Evolutionary conservation across 2,113 vertebrate species (phyloP), one percentile per base, ranked within the genome.

Genomic region (Oxyruncus cristatus): DNA sequence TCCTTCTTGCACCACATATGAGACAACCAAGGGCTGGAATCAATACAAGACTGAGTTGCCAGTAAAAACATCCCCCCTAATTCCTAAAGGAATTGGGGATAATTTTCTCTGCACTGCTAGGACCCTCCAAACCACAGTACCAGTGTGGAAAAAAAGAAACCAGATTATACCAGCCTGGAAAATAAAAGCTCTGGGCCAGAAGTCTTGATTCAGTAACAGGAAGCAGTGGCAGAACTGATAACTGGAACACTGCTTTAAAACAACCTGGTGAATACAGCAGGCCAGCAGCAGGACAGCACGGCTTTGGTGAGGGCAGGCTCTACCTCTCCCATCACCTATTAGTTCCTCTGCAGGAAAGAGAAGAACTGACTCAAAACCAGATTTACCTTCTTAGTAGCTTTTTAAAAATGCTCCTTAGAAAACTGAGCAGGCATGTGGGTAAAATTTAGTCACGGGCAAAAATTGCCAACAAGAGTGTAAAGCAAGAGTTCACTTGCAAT

Each of bases 171-270:
- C n/a, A 59, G 56, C 30, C 37, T 92, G 56, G 65, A 80, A 86
- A 80, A 77, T 46, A 74, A 89, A 86, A 84, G 28, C 28, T 59
- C 42, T 3, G 3, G 73, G 37, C 33, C 12, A 32, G 56, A 91
- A 87, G 30, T 20, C 87, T 89, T 67, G 61, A 91, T 15, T 75
- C 37, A 55, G 84, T 61, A 93, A 55, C 39, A 87, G 84, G 84
- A 89, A 94, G 52, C 28, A 6, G 47, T 89, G 84, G 47, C 52
- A 59, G 84, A 74, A 63, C 68, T 67, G 84, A 77, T 89, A 95
- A 81, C 23, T 42, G 33, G n/a, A 67, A 81, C 0, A 0, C 8
- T 39, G 2, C 32, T 62, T 66, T 78, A 49, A 73, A 80, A 44
- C 32, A n/a, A n/a, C 21, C 39, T 42, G 61, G 47, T 77, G 80